Conservation (phyloP, 1,140 invertebrate species). For the Dreissena polymorpha region DNA sequence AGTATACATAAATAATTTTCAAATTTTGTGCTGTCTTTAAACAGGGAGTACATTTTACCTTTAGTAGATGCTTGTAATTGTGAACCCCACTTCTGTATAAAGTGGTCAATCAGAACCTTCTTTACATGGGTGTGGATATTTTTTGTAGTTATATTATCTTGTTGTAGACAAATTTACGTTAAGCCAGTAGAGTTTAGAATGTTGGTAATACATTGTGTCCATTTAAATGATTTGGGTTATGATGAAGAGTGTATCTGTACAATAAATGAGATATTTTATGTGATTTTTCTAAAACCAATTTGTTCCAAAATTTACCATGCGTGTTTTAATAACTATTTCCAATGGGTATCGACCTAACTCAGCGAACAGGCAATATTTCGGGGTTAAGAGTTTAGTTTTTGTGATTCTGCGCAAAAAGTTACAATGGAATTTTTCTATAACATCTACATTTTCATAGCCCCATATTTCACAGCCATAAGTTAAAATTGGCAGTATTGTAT, state of each 20-base stretch:
- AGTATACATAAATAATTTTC: conserved; percentile 3
- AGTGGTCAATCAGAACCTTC: conserved; percentile 6
- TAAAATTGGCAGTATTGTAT: conserved; percentile 19
- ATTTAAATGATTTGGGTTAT: conserved; percentile 10
- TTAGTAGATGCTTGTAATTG: not conserved
- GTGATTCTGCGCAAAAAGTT: conserved; percentile 24
- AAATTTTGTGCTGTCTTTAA: not conserved
- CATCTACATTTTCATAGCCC: conserved; percentile 11
- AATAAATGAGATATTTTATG: conserved; percentile 5
- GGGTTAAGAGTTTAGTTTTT: conserved; percentile 6
- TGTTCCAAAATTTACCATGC: conserved; percentile 27
- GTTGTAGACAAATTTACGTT: conserved; percentile 19
- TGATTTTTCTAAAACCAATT: not conserved
- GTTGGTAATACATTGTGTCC: not conserved
- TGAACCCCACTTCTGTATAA: not conserved
- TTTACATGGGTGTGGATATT: not conserved
- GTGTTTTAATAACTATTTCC: conserved; percentile 13
- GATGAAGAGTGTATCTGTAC: conserved; percentile 5
- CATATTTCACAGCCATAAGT: conserved; percentile 20
- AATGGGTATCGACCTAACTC: conserved; percentile 21
- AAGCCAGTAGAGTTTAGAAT: conserved; percentile 7
- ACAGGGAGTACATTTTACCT: conserved; percentile 2
- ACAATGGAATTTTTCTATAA: conserved; percentile 15
- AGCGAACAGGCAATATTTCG: conserved; percentile 6
- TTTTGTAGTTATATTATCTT: conserved; percentile 1